Evolutionary conservation across 2,113 vertebrate species (phyloP), one percentile per base, ranked within the genome.

Genomic region (Lutjanus erythropterus): DNA sequence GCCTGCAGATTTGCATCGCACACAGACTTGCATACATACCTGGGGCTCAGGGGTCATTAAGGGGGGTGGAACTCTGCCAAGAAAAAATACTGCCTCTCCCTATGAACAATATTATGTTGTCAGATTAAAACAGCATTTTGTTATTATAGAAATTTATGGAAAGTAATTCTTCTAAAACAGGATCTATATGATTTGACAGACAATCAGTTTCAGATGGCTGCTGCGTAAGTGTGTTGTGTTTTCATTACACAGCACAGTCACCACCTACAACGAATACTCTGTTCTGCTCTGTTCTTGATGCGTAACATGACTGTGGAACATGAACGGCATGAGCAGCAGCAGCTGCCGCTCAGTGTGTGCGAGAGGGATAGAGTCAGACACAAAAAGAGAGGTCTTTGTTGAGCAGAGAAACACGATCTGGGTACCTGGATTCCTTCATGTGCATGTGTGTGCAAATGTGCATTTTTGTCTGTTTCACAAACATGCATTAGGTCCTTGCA

Each of bases 1-100:
- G 82, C 37, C 15, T 75, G 16, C 49, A 60, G 58, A 83, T 79
- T 85, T 82, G 55, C 65, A 75, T 64, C 62, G 50, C 27, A 71
- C 50, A 53, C 49, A 77, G 42, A 67, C 62, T 16, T 67, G 44
- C 71, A 69, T 55, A 55, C 21, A 59, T 55, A 65, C 49, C 44
- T 5, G 2, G 29, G 23, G 47, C 47, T 73, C 53, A 76, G 27
- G 16, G 46, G 41, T 88, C 67, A 69, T 65, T 39, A 39, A 10
- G 39, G 23, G 19, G 64, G 46, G 29, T 5, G 21, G 41, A 50
- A 23, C 42, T 15, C 10, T 56, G 16, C 6, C 9, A 7, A 11
- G 39, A 55, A 74, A 31, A 49, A 74, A 49, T 21, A 9, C 21
- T 25, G 1, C 12, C 5, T n/a, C 15, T 50, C 11, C 14, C 9